Evolutionary conservation across 2,797 vertebrate species (phyloP), one percentile per base, ranked within the genome.

Genomic region (Zalophus californianus): DNA sequence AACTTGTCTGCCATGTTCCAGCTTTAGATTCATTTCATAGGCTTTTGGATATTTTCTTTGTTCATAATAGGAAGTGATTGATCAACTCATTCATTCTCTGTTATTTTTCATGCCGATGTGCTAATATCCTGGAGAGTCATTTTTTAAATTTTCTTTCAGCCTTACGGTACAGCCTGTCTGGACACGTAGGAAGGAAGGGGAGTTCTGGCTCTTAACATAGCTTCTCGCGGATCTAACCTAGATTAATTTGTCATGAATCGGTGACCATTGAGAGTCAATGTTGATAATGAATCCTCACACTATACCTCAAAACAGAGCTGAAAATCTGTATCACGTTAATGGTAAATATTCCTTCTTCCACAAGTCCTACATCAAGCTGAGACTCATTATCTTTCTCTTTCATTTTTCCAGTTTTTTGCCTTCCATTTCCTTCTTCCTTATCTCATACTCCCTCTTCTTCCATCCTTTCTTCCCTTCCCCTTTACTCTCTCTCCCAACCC

Each of bases 241-340:
- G 78, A 97, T 97, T 70, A 97, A 94, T 96, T 87, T 97, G 96
- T 97, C 97, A 96, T 97, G 96, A 95, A 82, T 90, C 80, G 72
- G 54, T 95, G 92, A 96, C 92, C 70, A 91, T 23, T 92, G 90
- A 86, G 83, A 96, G 72, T 94, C 94, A 82, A 91, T 97, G 75
- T 62, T 98, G 97, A 86, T 66, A 98, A 97, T 97, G 98, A 98
- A 98, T 97, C 85, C 70, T 84, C 85, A 95, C 50, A 62, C 50
- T 92, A 75, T 86, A 97, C 91, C 87, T 97, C 92, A 97, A 96
- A 86, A 78, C 73, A 91, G 21, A 98, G 85, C 54, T 95, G 90
- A 97, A 98, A 88, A 97, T 97, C 89, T 92, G 56, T 98, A 25
- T 29, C 89, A 97, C 95, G 52, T 23, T 91, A 96, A 87, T 83